These are phyloP conservation scores for Batillaria attramentaria DNA, from an alignment of 1,140 invertebrate species.

Conservation along the genomic window DNA sequence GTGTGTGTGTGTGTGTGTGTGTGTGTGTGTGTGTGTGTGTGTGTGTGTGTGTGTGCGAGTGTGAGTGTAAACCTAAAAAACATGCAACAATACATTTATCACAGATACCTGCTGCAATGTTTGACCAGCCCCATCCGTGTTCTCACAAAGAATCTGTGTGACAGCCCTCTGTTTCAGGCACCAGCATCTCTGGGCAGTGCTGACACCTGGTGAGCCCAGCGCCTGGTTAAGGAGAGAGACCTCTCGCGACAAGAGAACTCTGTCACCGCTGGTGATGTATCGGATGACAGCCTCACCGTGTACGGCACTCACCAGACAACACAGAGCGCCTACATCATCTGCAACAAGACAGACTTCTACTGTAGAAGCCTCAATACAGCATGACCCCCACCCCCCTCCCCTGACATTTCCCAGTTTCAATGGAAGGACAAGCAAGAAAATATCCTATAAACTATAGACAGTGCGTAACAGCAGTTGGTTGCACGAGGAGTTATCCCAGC, in stretches of 20 bases:
- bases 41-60: no score
- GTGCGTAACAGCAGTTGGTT: no score
- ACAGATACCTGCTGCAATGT: constrained; percentile 18
- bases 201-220: neutral
- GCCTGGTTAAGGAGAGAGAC: constrained; percentile 6
- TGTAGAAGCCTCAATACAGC: neutral
- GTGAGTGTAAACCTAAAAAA: neutral
- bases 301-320: constrained; percentile 34
- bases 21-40: no score
- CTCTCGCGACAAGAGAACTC: neutral
- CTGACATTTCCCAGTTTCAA: neutral
- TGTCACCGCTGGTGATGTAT: constrained; percentile 3
- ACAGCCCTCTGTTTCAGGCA: constrained; percentile 35
- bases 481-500: no score
- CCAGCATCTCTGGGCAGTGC: constrained; percentile 28
- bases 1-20: no score
- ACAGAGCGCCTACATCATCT: constrained; percentile 32
- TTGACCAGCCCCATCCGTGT: neutral
- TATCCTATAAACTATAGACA: neutral
- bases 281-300: constrained; percentile 43
- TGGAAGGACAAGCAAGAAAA: neutral
- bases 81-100: neutral
- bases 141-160: constrained; percentile 1
- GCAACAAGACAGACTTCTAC: constrained; percentile 30
- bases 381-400: neutral